These are phyloP conservation scores for Neotragus moschatus DNA, from an alignment of 2,113 vertebrate genomes.

Conservation along the genomic window DNA sequence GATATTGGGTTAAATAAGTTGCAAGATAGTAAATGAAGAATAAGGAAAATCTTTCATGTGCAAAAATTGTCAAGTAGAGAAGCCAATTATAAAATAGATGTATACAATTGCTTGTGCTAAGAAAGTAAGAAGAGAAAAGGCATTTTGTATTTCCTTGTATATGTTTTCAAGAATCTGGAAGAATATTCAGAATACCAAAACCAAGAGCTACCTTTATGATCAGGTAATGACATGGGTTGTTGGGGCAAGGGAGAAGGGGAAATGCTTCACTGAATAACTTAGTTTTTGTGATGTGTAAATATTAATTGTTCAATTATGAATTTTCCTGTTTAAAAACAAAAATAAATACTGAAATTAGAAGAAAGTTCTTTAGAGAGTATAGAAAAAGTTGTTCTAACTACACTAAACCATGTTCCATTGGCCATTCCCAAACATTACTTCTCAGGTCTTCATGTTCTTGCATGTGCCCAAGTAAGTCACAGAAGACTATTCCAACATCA, in stretches of 20 bases:
- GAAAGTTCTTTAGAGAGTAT: neutral
- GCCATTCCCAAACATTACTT: neutral
- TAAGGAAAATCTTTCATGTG: neutral
- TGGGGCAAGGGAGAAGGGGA: neutral
- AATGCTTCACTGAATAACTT: neutral
- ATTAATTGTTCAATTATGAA: neutral
- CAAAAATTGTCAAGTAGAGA: neutral
- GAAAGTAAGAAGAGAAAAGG: neutral
- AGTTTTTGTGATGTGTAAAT: neutral
- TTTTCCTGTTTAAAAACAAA: neutral
- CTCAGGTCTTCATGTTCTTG: neutral
- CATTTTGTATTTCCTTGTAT: neutral
- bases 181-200: neutral
- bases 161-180: neutral
- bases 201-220: neutral
- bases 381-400: neutral
- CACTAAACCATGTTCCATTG: neutral
- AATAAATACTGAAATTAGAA: neutral
- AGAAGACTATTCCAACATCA: neutral
- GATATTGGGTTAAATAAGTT: neutral
- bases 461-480: neutral
- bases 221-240: neutral
- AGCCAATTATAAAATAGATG: neutral
- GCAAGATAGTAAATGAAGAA: neutral
- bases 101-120: neutral